A percentile compares a stretch with the other conserved stretches of the same genome.
These are phyloP conservation scores for Blastobasis adustella DNA, from an alignment of 2,888 invertebrate genomes.

Conservation along the genomic window DNA sequence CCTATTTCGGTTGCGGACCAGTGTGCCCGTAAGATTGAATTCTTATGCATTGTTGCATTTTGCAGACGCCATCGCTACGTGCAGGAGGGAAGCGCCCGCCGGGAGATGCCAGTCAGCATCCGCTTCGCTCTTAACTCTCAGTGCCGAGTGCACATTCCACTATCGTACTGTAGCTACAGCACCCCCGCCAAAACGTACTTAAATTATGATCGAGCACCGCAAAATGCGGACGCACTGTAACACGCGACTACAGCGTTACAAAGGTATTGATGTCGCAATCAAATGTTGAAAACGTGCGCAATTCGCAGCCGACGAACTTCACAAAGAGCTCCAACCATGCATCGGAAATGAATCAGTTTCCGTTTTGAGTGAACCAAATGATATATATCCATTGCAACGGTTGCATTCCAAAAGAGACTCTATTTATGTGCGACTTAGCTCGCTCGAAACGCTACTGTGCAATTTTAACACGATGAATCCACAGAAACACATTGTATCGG, in stretches of 20 bases:
- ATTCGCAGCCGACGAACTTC: slow-evolving; percentile 62
- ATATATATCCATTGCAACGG: slow-evolving; percentile 43
- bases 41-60: slow-evolving; percentile 69
- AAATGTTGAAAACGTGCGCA: slow-evolving; percentile 69
- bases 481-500: slow-evolving; percentile 40
- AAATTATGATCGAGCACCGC: too few relatives aligned
- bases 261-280: slow-evolving; percentile 65
- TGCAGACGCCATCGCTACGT: slow-evolving; percentile 62
- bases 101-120: slow-evolving; percentile 67
- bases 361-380: slow-evolving; percentile 63
- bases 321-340: slow-evolving; percentile 71
- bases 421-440: slow-evolving; percentile 33
- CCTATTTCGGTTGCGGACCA: slow-evolving; percentile 13
- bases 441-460: slow-evolving; percentile 23
- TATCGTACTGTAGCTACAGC: too few relatives aligned
- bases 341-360: slow-evolving; percentile 74
- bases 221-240: too few relatives aligned
- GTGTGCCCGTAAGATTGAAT: slow-evolving; percentile 59
- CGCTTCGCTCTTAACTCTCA: slow-evolving; percentile 55
- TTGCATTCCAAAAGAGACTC: slow-evolving; percentile 41
- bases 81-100: slow-evolving; percentile 52
- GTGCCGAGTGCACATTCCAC: neutral
- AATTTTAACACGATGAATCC: slow-evolving; percentile 40
- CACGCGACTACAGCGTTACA: slow-evolving; percentile 18
- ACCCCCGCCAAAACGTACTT: too few relatives aligned